Evolutionary conservation across 2,113 vertebrate species (phyloP).

Genomic region (Triplophysa dalaica): DNA sequence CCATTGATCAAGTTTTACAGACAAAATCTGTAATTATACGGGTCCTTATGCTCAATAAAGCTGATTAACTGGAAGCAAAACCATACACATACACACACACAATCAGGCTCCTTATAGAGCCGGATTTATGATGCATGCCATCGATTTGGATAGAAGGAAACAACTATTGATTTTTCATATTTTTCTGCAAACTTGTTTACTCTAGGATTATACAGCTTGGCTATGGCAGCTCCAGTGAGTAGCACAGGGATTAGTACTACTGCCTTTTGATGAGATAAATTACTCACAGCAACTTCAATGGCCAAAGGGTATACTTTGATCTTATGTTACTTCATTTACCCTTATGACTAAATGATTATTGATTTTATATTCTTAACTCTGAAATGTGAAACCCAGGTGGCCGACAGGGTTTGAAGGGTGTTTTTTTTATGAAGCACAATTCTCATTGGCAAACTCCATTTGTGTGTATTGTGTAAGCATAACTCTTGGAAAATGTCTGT

Average conservation of each 20-base stretch:
- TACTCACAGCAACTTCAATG: conserved; percentile 83
- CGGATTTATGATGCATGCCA: conserved; percentile 84
- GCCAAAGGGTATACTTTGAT: conserved; percentile 88
- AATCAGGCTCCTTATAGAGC: conserved; percentile 68
- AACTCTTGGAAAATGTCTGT: conserved; percentile 23
- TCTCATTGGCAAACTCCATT: conserved; percentile 67
- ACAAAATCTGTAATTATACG: conserved; percentile 59
- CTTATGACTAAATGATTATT: conserved; percentile 96
- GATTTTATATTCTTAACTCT: conserved; percentile 91
- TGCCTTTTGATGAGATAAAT: conserved; percentile 88
- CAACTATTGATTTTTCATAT: conserved; percentile 92
- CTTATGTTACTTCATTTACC: conserved; percentile 89
- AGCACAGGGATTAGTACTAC: conserved; percentile 79
- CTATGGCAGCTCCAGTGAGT: conserved; percentile 78
- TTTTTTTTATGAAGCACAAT: conserved; percentile 87
- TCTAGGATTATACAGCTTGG: conserved; percentile 81
- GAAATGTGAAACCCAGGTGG: conserved; percentile 86
- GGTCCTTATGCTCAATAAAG: conserved; percentile 59
- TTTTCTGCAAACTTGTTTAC: conserved; percentile 88
- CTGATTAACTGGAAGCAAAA: conserved; percentile 49
- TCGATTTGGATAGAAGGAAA: conserved; percentile 88
- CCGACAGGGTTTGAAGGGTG: conserved; percentile 82
- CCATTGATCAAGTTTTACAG: conserved; percentile 55
- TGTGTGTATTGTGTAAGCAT: conserved; percentile 20
- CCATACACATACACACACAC: conserved; percentile 28